These are phyloP conservation scores for Stichodactyla helianthus DNA, from an alignment of 64 coral and sea anemone species.

Conservation along the genomic window DNA sequence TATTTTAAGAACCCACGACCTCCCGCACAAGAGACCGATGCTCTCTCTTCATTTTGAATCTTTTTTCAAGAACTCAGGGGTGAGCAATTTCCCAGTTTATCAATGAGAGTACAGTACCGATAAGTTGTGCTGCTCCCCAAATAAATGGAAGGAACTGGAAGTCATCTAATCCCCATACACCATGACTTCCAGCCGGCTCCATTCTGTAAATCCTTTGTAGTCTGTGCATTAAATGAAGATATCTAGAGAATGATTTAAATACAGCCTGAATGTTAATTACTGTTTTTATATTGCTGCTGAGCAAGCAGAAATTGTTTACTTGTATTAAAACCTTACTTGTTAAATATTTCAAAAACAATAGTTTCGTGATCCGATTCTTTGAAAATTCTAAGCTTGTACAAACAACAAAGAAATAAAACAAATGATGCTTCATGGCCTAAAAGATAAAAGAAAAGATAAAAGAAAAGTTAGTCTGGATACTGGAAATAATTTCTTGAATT, in stretches of 20 bases:
- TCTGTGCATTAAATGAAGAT: slow-evolving; percentile 81
- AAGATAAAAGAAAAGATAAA: neutral
- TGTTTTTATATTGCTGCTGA: neutral
- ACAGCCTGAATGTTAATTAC: too few species aligned
- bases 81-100: neutral
- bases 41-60: too few species aligned
- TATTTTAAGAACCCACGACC: too few species aligned
- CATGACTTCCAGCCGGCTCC: slow-evolving; percentile 98
- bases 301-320: neutral
- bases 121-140: slow-evolving; percentile 92
- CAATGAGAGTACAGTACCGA: slow-evolving; percentile 49
- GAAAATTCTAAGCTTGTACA: slow-evolving; percentile 88
- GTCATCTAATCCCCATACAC: slow-evolving; percentile 97
- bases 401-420: slow-evolving; percentile 79
- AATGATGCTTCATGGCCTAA: slow-evolving; percentile 93
- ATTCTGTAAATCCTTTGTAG: slow-evolving; percentile 73
- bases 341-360: slow-evolving; percentile 86
- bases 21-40: too few species aligned
- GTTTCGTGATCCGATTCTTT: slow-evolving; percentile 57
- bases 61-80: neutral
- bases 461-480: too few species aligned
- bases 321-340: slow-evolving; percentile 38
- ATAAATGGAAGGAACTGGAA: slow-evolving; percentile 99
- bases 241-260: slow-evolving; percentile 24
- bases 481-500: too few species aligned